These are phyloP conservation scores for Cantharis nigra DNA, from an alignment of 2,888 invertebrate species.

Conservation along the genomic window DNA sequence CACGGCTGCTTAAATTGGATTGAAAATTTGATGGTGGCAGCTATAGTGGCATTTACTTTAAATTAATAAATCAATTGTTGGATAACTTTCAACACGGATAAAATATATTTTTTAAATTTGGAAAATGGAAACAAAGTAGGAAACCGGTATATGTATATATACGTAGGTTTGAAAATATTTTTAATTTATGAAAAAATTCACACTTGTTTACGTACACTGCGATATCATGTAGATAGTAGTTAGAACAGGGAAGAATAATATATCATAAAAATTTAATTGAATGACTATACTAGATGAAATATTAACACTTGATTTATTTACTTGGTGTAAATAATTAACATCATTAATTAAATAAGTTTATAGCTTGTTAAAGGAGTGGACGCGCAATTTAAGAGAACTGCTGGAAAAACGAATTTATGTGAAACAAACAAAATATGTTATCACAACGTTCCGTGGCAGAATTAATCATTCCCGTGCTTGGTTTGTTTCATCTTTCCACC, in stretches of 20 bases:
- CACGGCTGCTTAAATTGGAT: no score
- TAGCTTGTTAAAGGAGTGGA: constrained; percentile 33
- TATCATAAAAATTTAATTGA: constrained; percentile 30
- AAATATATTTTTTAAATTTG: no score
- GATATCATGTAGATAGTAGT: background rate
- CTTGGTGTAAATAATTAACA: constrained; percentile 33
- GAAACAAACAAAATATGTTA: constrained; percentile 36
- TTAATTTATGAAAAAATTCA: background rate
- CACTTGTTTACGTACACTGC: background rate
- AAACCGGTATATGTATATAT: no score
- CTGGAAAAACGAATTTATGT: constrained; percentile 32
- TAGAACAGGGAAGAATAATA: constrained; percentile 18
- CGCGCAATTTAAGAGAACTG: constrained; percentile 25
- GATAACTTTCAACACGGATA: no score
- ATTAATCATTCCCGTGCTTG: constrained; percentile 35
- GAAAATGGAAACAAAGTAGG: no score
- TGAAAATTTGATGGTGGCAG: no score
- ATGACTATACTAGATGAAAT: constrained; percentile 29
- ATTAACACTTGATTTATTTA: constrained; percentile 35
- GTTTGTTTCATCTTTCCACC: constrained; percentile 27
- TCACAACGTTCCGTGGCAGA: constrained; percentile 32
- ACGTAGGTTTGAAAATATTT: background rate
- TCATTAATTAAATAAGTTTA: constrained; percentile 38
- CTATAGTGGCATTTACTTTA: no score
- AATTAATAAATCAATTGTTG: no score